Conservation (phyloP, 1,140 invertebrate species). For the Danaus melanippus region DNA sequence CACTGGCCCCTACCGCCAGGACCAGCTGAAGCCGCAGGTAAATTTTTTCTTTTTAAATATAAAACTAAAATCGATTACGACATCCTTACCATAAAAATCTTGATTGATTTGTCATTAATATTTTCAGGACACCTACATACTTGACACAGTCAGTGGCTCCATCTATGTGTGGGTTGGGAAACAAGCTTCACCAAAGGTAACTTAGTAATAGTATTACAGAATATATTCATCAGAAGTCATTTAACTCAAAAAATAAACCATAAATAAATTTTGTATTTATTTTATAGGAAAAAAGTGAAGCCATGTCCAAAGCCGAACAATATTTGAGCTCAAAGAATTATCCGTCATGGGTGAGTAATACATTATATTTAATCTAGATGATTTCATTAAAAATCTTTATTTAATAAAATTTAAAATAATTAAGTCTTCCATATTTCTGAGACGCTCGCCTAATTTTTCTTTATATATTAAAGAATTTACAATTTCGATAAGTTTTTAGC, state of each 20-base stretch:
- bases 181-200: conserved; percentile 75
- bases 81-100: too few relatives aligned
- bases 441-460: too few relatives aligned
- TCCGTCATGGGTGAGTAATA: conserved; percentile 80
- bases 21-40: conserved; percentile 81
- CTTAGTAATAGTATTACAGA: too few relatives aligned
- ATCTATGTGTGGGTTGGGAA: conserved; percentile 92
- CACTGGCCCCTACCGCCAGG: conserved; percentile 79
- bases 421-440: background rate
- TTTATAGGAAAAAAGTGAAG: conserved; percentile 80
- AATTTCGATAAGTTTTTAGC: too few relatives aligned
- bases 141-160: conserved; percentile 86
- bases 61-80: background rate
- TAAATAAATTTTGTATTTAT: conserved; percentile 11
- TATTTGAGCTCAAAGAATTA: conserved; percentile 82
- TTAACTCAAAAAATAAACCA: too few relatives aligned
- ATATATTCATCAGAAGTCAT: too few relatives aligned
- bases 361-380: background rate
- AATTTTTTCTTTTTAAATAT: conserved; percentile 24
- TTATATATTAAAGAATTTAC: too few relatives aligned
- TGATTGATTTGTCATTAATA: conserved; percentile 1
- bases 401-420: background rate
- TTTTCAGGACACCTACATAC: conserved; percentile 84
- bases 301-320: conserved; percentile 83
- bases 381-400: background rate